Conservation (phyloP, 2,113 vertebrate species). For the Catagonus wagneri region DNA sequence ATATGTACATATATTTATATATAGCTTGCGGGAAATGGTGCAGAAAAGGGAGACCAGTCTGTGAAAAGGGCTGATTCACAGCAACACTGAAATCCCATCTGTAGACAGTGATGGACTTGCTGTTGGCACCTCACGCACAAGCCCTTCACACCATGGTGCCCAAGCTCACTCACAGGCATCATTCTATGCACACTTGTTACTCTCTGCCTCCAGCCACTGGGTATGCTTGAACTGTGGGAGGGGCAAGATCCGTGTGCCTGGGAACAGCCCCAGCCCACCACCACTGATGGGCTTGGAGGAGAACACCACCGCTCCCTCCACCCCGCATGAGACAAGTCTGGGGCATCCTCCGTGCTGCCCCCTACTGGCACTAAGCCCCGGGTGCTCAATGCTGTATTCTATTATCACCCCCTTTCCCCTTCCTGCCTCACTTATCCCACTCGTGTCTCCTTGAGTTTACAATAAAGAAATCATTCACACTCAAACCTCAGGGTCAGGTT, state of each 20-base stretch:
- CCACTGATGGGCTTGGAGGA: rapidly evolving
- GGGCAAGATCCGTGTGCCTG: neutral
- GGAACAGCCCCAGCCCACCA: neutral
- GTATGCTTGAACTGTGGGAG: neutral
- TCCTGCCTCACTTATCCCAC: neutral
- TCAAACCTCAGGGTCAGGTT: neutral
- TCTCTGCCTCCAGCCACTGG: no score
- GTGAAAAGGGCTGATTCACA: neutral
- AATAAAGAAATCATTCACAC: neutral
- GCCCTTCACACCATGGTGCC: neutral
- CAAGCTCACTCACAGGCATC: rapidly evolving
- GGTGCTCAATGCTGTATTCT: neutral
- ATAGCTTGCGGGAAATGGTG: neutral
- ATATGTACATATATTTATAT: no score
- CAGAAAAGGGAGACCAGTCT: neutral
- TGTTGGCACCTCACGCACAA: rapidly evolving
- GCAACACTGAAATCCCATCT: neutral
- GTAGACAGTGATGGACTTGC: neutral
- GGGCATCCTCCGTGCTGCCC: rapidly evolving
- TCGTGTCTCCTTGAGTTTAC: neutral
- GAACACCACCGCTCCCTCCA: no score
- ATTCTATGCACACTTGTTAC: rapidly evolving
- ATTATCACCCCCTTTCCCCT: no score
- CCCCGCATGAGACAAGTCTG: rapidly evolving
- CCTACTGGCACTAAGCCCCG: no score